These are phyloP conservation scores for Copsychus sechellarum DNA, from an alignment of 2,113 vertebrate genomes.

Conservation along the genomic window DNA sequence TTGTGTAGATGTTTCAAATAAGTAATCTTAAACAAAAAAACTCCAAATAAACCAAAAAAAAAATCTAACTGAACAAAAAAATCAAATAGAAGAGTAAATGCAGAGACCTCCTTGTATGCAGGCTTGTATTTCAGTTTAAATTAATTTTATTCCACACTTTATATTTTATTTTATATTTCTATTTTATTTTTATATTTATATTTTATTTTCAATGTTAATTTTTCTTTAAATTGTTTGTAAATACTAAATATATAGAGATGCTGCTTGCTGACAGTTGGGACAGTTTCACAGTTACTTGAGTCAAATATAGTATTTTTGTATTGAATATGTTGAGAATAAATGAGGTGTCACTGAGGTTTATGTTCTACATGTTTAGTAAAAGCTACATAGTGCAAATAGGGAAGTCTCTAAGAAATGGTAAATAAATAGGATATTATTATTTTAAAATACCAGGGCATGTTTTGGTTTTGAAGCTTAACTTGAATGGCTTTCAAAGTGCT, in stretches of 20 bases:
- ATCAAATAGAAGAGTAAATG: not conserved
- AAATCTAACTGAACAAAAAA: no score
- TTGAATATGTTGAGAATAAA: not conserved
- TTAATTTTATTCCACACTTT: not conserved
- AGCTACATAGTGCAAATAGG: not conserved
- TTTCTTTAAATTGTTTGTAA: not conserved
- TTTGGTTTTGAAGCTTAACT: not conserved
- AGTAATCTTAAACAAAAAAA: not conserved
- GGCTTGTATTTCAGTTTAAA: not conserved
- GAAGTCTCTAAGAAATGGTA: not conserved
- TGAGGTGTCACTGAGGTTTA: not conserved
- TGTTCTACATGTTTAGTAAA: not conserved
- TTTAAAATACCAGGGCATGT: not conserved
- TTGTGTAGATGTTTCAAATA: not conserved
- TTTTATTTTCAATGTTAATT: not conserved
- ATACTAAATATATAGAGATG: not conserved
- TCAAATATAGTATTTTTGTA: not conserved
- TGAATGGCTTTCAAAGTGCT: not conserved
- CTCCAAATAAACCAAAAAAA: not conserved
- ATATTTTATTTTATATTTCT: not conserved
- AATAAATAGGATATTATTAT: not conserved
- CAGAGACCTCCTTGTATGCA: fast-evolving
- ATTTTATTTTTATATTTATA: no score
- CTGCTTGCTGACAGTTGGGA: not conserved
- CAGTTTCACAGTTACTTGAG: not conserved